Conservation (phyloP, 2,888 invertebrate species). For the Ecliptopera silaceata region DNA sequence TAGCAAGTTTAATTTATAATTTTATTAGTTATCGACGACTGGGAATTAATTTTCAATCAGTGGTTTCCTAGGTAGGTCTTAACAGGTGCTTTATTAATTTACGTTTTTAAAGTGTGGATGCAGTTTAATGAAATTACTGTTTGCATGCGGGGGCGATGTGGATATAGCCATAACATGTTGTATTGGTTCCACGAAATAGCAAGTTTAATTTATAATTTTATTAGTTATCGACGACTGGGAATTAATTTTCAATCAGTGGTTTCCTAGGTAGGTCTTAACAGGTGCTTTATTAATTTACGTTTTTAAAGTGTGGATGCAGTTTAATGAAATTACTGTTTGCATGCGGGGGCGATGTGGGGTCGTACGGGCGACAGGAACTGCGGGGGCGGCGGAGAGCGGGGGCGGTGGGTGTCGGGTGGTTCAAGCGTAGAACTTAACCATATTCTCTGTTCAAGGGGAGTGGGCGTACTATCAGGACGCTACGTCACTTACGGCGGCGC, state of each 20-base stretch:
- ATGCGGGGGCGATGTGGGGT: slow-evolving; percentile 32
- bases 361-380: slow-evolving; percentile 13
- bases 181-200: slow-evolving; percentile 9
- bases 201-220: slow-evolving; percentile 4
- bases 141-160: slow-evolving; percentile 43
- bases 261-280: no score
- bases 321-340: slow-evolving; percentile 46
- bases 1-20: slow-evolving; percentile 4
- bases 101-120: slow-evolving; percentile 32
- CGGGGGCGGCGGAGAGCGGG: slow-evolving; percentile 28
- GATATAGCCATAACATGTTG: slow-evolving; percentile 7
- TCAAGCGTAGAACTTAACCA: no score
- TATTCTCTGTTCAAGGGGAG: slow-evolving; percentile 21
- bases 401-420: slow-evolving; percentile 25
- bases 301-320: slow-evolving; percentile 36
- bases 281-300: slow-evolving; percentile 19
- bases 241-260: slow-evolving; percentile 15
- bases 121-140: slow-evolving; percentile 40
- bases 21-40: slow-evolving; percentile 23
- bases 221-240: slow-evolving; percentile 27
- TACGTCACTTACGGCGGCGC: slow-evolving; percentile 81
- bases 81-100: slow-evolving; percentile 20
- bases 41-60: slow-evolving; percentile 20
- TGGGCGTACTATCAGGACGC: slow-evolving; percentile 67
- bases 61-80: no score